phyloP scores from a whole-genome alignment of 2,113 vertebrate species.

The Proteles cristata region DNA sequence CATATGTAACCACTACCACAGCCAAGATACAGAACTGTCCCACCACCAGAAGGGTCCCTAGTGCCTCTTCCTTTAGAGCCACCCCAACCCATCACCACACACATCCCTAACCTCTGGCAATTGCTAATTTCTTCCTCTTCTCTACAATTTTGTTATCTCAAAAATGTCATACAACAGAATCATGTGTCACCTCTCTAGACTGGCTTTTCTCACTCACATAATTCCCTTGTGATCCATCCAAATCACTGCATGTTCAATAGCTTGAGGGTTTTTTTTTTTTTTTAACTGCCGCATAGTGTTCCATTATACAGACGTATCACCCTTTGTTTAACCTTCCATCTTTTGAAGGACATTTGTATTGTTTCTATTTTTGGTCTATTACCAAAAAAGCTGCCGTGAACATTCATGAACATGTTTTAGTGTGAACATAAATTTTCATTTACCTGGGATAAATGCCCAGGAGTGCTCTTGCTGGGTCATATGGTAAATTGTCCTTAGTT shows the following conservation, averaged over 20 bases:
- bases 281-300: background rate
- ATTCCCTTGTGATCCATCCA: background rate
- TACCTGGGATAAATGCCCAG: background rate
- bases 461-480: background rate
- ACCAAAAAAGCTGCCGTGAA: background rate
- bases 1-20: background rate
- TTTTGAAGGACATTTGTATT: background rate
- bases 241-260: background rate
- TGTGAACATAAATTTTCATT: background rate
- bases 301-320: background rate
- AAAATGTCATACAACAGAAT: background rate
- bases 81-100: background rate
- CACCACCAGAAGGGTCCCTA: background rate
- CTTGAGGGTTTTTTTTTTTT: background rate
- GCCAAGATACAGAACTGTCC: background rate
- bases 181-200: background rate
- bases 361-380: background rate
- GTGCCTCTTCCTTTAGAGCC: background rate
- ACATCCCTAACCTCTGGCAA: background rate
- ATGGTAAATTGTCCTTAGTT: background rate
- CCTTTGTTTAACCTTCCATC: background rate
- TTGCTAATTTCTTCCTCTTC: background rate
- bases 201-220: background rate
- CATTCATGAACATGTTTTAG: background rate
- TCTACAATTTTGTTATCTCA: background rate